Conservation (phyloP, 2,113 vertebrate genomes). For the Sula dactylatra region DNA sequence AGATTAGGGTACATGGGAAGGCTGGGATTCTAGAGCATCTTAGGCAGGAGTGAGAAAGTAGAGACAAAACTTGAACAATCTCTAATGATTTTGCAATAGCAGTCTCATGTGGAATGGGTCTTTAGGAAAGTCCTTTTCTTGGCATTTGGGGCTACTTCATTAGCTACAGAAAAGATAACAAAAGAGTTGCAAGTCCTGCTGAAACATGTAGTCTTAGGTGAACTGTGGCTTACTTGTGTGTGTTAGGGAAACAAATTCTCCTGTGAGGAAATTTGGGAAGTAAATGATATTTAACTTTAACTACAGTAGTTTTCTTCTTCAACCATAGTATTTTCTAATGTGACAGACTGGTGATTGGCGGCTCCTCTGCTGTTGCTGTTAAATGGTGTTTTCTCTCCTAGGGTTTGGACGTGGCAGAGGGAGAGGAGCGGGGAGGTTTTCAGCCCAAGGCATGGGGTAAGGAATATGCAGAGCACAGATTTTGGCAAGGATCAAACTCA, state of each 20-base stretch:
- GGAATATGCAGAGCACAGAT: conserved; percentile 45
- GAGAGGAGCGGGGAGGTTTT: conserved; percentile 88
- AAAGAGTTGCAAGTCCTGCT: not conserved
- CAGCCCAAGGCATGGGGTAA: conserved; percentile 95
- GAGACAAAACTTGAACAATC: not conserved
- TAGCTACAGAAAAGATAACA: not conserved
- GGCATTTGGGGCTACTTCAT: not conserved
- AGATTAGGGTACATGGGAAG: not conserved
- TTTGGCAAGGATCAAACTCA: not conserved
- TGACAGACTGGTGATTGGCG: not conserved
- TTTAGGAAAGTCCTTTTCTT: not conserved
- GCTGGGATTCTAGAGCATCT: not conserved
- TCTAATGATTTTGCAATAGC: not conserved
- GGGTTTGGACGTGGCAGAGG: conserved; percentile 87
- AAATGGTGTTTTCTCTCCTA: conserved; percentile 70
- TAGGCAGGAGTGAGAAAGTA: not conserved
- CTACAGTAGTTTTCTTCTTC: not conserved
- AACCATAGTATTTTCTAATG: not conserved
- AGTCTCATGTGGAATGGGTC: not conserved
- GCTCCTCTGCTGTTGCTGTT: conserved; percentile 43
- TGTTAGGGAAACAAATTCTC: not conserved
- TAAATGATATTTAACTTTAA: not conserved
- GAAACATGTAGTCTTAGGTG: rapidly evolving
- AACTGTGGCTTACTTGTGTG: not conserved
- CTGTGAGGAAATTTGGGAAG: not conserved